These are phyloP conservation scores for Drosophila borborema DNA, from an alignment of 2,888 invertebrate species.

Conservation along the genomic window DNA sequence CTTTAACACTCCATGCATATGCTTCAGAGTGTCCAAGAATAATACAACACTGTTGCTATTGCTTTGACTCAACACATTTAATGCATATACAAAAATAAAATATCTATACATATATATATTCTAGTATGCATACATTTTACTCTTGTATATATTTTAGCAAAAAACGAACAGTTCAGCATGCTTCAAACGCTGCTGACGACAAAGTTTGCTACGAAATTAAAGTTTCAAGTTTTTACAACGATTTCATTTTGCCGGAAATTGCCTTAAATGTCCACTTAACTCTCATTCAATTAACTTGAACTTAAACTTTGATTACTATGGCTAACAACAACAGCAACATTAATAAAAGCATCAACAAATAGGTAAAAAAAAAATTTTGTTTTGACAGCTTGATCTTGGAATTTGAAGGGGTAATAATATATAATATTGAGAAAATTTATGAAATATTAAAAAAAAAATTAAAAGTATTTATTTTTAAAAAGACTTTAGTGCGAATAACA, in stretches of 20 bases:
- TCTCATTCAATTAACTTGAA: slow-evolving; percentile 70
- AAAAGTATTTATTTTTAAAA: no score
- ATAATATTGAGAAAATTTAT: no score
- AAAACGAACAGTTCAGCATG: slow-evolving; percentile 17
- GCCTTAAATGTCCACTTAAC: slow-evolving; percentile 72
- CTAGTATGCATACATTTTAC: neutral
- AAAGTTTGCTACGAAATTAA: slow-evolving; percentile 51
- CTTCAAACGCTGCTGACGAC: slow-evolving; percentile 29
- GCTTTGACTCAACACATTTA: slow-evolving; percentile 52
- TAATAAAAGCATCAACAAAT: slow-evolving; percentile 10
- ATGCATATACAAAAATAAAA: neutral
- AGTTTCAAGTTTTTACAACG: slow-evolving; percentile 50
- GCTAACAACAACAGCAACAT: slow-evolving; percentile 22
- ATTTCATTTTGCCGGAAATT: slow-evolving; percentile 60
- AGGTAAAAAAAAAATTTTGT: slow-evolving; percentile 4
- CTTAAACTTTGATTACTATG: slow-evolving; percentile 57
- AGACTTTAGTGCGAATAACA: no score
- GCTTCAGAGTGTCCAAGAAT: slow-evolving; percentile 12
- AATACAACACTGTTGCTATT: slow-evolving; percentile 39
- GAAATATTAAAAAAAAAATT: no score
- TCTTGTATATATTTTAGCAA: neutral
- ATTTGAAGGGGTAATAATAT: neutral
- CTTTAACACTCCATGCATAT: slow-evolving; percentile 8
- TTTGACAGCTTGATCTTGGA: slow-evolving; percentile 11
- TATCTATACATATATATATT: neutral